These are phyloP conservation scores for Sorex maritimensis DNA, from an alignment of 2,797 vertebrate species.

Conservation along the genomic window DNA sequence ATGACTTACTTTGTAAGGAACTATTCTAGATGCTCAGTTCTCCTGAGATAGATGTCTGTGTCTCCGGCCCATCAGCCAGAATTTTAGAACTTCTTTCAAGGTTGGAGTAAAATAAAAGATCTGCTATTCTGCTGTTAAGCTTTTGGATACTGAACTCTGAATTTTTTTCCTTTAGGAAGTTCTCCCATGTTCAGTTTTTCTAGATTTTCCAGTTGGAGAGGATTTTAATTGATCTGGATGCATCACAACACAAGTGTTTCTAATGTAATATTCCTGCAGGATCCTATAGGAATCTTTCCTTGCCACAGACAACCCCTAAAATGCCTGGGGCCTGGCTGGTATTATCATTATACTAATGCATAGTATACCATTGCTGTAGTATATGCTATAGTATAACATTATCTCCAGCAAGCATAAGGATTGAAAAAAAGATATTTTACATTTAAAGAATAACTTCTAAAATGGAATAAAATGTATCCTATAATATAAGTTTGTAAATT, in stretches of 20 bases:
- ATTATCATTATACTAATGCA: background rate
- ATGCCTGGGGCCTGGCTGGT: background rate
- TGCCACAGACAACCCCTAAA: background rate
- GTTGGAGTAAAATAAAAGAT: background rate
- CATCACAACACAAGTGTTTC: background rate
- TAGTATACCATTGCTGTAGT: too few relatives aligned
- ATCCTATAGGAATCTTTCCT: background rate
- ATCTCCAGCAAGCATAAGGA: background rate
- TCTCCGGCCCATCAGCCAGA: background rate
- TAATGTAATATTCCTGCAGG: background rate
- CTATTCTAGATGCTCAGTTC: background rate
- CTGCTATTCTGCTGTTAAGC: background rate
- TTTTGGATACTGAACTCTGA: slow-evolving; percentile 26
- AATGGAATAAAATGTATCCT: slow-evolving; percentile 1
- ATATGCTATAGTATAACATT: background rate
- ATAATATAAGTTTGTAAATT: slow-evolving; percentile 5
- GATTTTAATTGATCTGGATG: background rate
- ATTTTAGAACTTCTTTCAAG: background rate
- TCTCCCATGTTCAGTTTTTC: background rate
- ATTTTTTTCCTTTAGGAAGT: background rate
- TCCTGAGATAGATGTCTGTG: background rate
- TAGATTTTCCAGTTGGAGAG: background rate
- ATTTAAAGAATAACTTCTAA: background rate
- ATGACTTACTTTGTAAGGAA: background rate
- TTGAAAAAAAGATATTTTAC: slow-evolving; percentile 3